phyloP scores from a whole-genome alignment of 30 jellyfish, hydroid and myxozoan species.

The Phacellophora camtschatica region DNA sequence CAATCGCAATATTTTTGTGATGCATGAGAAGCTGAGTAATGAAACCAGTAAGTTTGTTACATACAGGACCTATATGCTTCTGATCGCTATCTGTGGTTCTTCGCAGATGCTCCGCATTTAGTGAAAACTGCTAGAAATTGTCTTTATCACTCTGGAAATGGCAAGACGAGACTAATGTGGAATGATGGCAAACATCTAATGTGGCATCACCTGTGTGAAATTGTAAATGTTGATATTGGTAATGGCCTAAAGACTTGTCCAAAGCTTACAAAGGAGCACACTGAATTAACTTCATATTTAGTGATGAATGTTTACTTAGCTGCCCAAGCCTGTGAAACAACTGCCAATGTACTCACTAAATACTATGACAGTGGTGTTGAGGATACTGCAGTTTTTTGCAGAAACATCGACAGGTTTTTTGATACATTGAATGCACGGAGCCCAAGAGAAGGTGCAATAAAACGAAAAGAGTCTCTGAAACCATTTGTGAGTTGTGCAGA shows the following conservation, averaged over 20 bases:
- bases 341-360: slow-evolving; percentile 11
- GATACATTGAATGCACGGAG: slow-evolving; percentile 58
- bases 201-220: slow-evolving; percentile 12
- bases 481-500: slow-evolving; percentile 33
- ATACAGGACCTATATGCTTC: slow-evolving; percentile 36
- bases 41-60: neutral
- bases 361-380: slow-evolving; percentile 16
- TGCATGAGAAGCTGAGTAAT: slow-evolving; percentile 1
- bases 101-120: slow-evolving; percentile 57
- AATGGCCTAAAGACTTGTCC: slow-evolving; percentile 23
- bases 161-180: slow-evolving; percentile 30
- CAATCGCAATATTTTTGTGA: neutral
- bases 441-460: slow-evolving; percentile 21
- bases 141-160: slow-evolving; percentile 36
- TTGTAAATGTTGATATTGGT: slow-evolving; percentile 15
- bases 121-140: slow-evolving; percentile 61
- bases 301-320: slow-evolving; percentile 29
- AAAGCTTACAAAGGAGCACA: slow-evolving; percentile 10
- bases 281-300: neutral
- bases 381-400: slow-evolving; percentile 49
- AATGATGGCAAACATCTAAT: slow-evolving; percentile 5
- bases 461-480: slow-evolving; percentile 25
- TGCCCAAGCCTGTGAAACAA: slow-evolving; percentile 31
- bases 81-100: slow-evolving; percentile 29
- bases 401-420: slow-evolving; percentile 41